Evolutionary conservation across 1,140 invertebrate species (phyloP).

Genomic region (Oppia nitens): DNA sequence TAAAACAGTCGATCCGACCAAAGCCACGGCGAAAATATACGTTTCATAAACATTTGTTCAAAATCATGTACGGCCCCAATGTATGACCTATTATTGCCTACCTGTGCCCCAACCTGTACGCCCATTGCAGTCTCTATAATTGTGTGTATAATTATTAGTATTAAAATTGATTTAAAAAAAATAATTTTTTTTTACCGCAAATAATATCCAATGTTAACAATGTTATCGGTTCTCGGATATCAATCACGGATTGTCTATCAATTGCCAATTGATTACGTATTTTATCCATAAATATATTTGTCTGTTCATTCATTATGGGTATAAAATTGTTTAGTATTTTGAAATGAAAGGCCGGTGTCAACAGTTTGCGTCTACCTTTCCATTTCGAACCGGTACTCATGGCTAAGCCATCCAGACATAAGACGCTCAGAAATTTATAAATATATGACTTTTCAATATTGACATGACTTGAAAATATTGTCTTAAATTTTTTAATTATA

Average conservation of each 20-base stretch:
- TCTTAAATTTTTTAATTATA: too few species aligned
- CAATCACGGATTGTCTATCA: conserved; percentile 24
- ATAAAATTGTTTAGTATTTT: conserved; percentile 37
- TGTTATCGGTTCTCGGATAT: conserved; percentile 55
- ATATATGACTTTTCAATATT: too few species aligned
- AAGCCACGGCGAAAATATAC: too few species aligned
- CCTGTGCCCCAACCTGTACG: conserved; percentile 45
- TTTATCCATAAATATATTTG: conserved; percentile 25
- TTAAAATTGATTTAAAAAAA: conserved; percentile 4
- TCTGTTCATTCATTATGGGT: conserved; percentile 34
- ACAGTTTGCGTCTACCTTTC: too few species aligned
- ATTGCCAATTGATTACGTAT: conserved; percentile 3
- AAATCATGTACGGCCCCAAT: conserved; percentile 44
- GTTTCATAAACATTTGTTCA: too few species aligned
- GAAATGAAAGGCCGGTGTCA: too few species aligned
- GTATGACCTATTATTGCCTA: conserved; percentile 47
- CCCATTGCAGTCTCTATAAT: conserved; percentile 70
- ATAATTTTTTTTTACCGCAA: conserved; percentile 34
- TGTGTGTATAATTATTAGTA: background rate
- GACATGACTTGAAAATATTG: conserved; percentile 41
- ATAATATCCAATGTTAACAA: conserved; percentile 75
- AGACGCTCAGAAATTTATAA: conserved; percentile 47
- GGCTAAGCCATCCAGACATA: conserved; percentile 41
- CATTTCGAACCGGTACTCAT: conserved; percentile 37
- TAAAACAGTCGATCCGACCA: too few species aligned